Evolutionary conservation across 2,888 invertebrate species (phyloP), one percentile per base, ranked within the genome.

Genomic region (Chalcis sispes): DNA sequence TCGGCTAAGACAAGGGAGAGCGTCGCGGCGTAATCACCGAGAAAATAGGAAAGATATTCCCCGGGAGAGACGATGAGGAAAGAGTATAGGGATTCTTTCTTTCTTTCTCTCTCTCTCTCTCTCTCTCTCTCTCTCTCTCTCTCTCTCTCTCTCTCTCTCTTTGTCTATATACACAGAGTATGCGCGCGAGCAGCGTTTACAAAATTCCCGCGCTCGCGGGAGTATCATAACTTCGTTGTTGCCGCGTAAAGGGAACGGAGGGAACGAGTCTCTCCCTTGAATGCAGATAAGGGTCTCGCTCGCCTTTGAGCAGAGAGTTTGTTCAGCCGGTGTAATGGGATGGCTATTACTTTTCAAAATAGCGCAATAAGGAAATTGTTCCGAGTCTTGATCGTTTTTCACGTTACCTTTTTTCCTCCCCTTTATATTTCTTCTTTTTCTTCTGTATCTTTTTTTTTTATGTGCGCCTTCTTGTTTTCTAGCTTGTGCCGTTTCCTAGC

Each of bases 31-130:
- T 79, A 79, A 79, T 79, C 75, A 75, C 66, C 75, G 58, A 75
- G 75, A 79, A 79, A 79, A 75, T 79, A 70, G 77, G 75, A 71
- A 73, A 75, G 79, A 77, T 77, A 75, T 75, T 79, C 61, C 50
- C 66, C 46, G 59, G 23, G 62, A 54, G 62, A 70, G 75, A 75
- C 70, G 77, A 77, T 56, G 72, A 74, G 69, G 59, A 61, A 75
- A 52, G 67, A 74, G 64, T 74, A 77, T 67, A 77, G 64, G 23
- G 65, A 52, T 40, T 50, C 36, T 32, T 40, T 5, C 42, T 32
- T 0, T 58, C 50, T 1, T 15, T 61, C 27, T 29, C 42, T 18
- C 42, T 32, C 40, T n/a, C 23, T 0, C 58, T 36, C 48, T 48
- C 69, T 10, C 48, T 23, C 32, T 25, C 23, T 36, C 50, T 29